These are phyloP conservation scores for Poeciliopsis turrubarensis DNA, from an alignment of 2,113 vertebrate species.

Conservation along the genomic window DNA sequence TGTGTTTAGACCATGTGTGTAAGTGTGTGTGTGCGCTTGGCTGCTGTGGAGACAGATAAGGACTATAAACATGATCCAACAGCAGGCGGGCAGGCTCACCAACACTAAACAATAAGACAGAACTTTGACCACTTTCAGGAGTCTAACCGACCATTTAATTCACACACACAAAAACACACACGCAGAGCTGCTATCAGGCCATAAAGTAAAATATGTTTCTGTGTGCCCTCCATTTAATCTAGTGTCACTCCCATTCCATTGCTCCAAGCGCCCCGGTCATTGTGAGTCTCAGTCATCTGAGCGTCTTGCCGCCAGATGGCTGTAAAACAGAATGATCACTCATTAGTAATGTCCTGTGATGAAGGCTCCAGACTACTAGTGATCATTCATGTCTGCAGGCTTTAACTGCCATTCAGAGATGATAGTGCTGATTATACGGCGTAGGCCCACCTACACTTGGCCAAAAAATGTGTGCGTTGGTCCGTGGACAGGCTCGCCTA, in stretches of 20 bases:
- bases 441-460: constrained; percentile 32
- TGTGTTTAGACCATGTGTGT: constrained; percentile 48
- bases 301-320: constrained; percentile 47
- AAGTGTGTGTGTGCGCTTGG: constrained; percentile 30
- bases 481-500: not conserved
- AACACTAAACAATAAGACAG: constrained; percentile 61
- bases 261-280: constrained; percentile 24
- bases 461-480: constrained; percentile 21
- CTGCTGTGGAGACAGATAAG: constrained; percentile 73
- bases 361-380: constrained; percentile 36
- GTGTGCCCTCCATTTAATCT: constrained; percentile 63
- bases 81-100: constrained; percentile 72
- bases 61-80: constrained; percentile 75
- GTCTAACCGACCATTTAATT: constrained; percentile 67
- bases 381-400: constrained; percentile 43
- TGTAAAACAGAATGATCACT: constrained; percentile 64
- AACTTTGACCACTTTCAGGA: constrained; percentile 70
- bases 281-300: constrained; percentile 17
- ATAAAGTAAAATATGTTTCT: constrained; percentile 59
- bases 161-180: constrained; percentile 25
- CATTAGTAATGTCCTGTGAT: constrained; percentile 52
- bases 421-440: constrained; percentile 39
- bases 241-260: constrained; percentile 62
- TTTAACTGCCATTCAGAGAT: constrained; percentile 46
- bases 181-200: constrained; percentile 21